Percentiles rank a stretch among this genome's conserved stretches.
Conservation (phyloP, 2,113 vertebrate genomes). For the Prunella himalayana region DNA sequence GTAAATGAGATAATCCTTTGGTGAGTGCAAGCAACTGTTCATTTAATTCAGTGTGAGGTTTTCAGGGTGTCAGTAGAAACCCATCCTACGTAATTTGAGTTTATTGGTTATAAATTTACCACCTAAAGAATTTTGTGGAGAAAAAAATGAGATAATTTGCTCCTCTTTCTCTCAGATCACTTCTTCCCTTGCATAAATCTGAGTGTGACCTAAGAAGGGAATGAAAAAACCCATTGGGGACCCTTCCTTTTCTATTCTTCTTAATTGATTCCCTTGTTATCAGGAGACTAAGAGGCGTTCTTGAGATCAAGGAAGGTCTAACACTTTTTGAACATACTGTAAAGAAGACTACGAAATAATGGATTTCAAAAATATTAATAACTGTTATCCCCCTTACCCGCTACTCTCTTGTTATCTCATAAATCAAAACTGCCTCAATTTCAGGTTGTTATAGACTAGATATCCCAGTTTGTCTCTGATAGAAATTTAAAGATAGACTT, state of each 20-base stretch:
- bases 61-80: background rate
- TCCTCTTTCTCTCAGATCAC: background rate
- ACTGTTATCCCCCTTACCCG: background rate
- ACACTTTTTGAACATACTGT: conserved; percentile 6
- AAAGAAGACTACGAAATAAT: background rate
- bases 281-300: conserved; percentile 8
- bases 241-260: background rate
- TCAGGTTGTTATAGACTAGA: background rate
- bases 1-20: conserved; percentile 36
- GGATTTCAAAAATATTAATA: background rate
- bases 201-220: background rate
- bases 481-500: background rate
- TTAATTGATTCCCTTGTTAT: conserved; percentile 41
- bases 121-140: background rate
- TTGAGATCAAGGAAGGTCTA: conserved; percentile 35
- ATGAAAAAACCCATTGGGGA: background rate
- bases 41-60: conserved; percentile 4
- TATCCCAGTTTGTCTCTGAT: background rate
- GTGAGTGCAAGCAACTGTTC: conserved; percentile 8
- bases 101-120: background rate
- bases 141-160: background rate
- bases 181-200: conserved; percentile 25
- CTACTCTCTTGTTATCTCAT: background rate
- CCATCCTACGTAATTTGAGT: background rate
- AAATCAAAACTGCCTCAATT: background rate